A percentile compares a stretch with the other conserved stretches of the same genome.
phyloP scores from a whole-genome alignment of 2,888 invertebrate species.

The Zaprionus obscuricornis region DNA sequence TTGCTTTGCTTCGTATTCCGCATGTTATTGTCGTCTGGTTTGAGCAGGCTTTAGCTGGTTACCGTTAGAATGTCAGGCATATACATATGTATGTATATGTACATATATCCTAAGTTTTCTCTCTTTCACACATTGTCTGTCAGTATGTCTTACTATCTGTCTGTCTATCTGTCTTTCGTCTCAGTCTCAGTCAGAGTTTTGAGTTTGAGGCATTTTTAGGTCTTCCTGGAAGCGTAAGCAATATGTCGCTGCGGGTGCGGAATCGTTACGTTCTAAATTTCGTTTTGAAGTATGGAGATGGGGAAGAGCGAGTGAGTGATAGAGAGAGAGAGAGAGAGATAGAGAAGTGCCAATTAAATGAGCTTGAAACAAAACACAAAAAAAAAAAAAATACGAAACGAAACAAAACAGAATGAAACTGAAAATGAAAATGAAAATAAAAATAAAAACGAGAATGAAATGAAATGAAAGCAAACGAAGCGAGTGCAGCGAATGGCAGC shows the following conservation, averaged over 20 bases:
- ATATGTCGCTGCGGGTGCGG: conserved; percentile 55
- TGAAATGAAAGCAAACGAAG: conserved; percentile 54
- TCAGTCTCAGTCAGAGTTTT: conserved; percentile 44
- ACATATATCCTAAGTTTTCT: too few relatives aligned
- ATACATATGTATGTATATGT: too few relatives aligned
- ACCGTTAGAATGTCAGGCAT: conserved; percentile 78
- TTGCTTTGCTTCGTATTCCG: conserved; percentile 36
- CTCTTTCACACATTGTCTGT: too few relatives aligned
- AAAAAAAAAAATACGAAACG: conserved; percentile 1
- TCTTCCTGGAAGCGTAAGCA: conserved; percentile 75
- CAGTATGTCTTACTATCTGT: too few relatives aligned
- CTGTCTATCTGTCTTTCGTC: too few relatives aligned
- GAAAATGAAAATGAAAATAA: not conserved
- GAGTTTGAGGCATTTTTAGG: conserved; percentile 62
- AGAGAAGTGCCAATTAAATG: conserved; percentile 58
- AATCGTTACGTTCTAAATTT: conserved; percentile 31
- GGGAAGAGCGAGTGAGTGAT: not conserved
- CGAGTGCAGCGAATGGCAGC: conserved; percentile 63
- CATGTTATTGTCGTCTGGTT: too few relatives aligned
- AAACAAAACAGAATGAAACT: too few relatives aligned
- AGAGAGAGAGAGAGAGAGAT: not conserved
- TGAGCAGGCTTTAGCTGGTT: conserved; percentile 57
- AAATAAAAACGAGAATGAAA: conserved; percentile 16
- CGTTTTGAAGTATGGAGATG: not conserved
- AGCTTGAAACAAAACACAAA: conserved; percentile 47